Evolutionary conservation across 1,140 invertebrate species (phyloP).

Genomic region (Calephelis nemesis): DNA sequence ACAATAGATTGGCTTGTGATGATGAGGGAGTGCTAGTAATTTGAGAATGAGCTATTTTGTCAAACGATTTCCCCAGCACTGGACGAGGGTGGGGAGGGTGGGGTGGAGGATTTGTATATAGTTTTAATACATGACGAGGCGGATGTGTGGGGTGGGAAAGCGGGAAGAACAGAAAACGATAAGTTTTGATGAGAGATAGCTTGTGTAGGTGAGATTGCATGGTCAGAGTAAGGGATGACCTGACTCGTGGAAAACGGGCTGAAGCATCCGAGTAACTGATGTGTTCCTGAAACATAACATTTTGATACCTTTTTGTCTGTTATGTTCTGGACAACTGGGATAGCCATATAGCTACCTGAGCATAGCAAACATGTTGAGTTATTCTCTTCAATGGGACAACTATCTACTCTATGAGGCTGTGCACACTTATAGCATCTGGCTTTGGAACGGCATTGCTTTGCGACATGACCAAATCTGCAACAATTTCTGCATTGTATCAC

Average conservation of each 20-base stretch:
- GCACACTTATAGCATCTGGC: neutral
- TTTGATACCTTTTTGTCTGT: neutral
- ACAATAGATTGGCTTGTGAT: neutral
- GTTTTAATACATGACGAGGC: too few species aligned
- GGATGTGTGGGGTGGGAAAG: neutral
- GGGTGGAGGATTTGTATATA: neutral
- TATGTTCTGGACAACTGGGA: neutral
- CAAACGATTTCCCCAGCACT: neutral
- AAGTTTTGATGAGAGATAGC: too few species aligned
- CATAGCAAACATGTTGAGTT: neutral
- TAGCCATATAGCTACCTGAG: neutral
- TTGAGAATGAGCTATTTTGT: neutral
- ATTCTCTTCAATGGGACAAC: neutral
- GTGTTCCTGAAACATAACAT: neutral
- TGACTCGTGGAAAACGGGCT: neutral
- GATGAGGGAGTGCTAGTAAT: neutral
- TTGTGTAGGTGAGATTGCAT: too few species aligned
- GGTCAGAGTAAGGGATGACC: neutral
- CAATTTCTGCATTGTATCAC: constrained; percentile 1
- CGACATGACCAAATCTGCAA: neutral
- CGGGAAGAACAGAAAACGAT: too few species aligned
- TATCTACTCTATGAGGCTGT: neutral
- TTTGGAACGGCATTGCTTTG: neutral
- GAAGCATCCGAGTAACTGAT: neutral
- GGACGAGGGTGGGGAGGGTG: neutral